phyloP scores from a whole-genome alignment of 2,797 vertebrate species.

The Syngnathus acus region DNA sequence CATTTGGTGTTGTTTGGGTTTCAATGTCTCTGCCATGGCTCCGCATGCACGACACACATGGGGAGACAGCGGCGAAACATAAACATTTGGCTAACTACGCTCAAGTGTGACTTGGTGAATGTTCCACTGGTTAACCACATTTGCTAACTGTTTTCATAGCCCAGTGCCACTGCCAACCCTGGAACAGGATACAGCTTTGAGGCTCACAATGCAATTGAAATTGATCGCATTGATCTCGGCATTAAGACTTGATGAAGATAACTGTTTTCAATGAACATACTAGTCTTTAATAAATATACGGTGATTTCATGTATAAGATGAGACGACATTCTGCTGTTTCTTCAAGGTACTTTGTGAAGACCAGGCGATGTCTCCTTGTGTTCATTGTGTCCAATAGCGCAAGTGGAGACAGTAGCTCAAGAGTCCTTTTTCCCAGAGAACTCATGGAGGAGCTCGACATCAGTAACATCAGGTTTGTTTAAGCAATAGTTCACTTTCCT shows the following conservation, averaged over 20 bases:
- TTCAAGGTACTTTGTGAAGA: slow-evolving; percentile 76
- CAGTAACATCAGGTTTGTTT: slow-evolving; percentile 75
- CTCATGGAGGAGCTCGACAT: slow-evolving; percentile 80
- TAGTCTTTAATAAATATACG: neutral
- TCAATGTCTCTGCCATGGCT: too few species aligned
- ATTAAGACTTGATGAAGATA: neutral
- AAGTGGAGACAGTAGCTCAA: slow-evolving; percentile 77
- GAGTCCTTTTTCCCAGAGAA: slow-evolving; percentile 79
- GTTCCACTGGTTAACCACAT: too few species aligned
- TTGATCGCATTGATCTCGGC: neutral
- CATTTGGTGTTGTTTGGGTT: too few species aligned
- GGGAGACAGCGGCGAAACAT: too few species aligned
- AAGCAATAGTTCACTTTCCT: too few species aligned
- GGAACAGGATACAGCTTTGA: neutral
- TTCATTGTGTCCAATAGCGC: slow-evolving; percentile 87
- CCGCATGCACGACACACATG: too few species aligned
- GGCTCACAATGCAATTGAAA: neutral
- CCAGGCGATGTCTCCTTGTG: slow-evolving; percentile 77
- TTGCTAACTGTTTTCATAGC: too few species aligned
- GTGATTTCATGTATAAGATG: neutral
- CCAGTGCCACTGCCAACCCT: too few species aligned
- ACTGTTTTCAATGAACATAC: neutral
- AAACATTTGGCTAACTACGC: too few species aligned
- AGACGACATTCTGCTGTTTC: slow-evolving; percentile 7
- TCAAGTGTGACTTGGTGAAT: too few species aligned